These are phyloP conservation scores for Eubasilissa splendida DNA, from an alignment of 2,888 invertebrate species.

Conservation along the genomic window DNA sequence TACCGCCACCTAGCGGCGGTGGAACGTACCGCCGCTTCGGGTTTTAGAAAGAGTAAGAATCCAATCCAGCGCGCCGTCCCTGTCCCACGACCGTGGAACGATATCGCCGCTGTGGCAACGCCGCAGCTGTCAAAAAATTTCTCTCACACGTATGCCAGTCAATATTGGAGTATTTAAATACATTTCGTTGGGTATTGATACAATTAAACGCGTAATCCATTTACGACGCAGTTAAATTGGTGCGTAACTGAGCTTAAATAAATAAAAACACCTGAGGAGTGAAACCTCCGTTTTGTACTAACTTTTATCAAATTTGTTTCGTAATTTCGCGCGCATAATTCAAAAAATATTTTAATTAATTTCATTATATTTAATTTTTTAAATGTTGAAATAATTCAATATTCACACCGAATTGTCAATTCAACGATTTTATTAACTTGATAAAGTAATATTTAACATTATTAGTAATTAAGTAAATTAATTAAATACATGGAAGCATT, in stretches of 20 bases:
- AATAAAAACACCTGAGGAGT: too few species aligned
- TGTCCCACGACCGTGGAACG: slow-evolving; percentile 63
- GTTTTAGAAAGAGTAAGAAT: slow-evolving; percentile 67
- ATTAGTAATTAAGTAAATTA: too few species aligned
- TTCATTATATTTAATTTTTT: too few species aligned
- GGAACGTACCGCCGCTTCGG: slow-evolving; percentile 65
- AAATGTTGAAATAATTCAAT: too few species aligned
- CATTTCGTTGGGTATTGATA: slow-evolving; percentile 21
- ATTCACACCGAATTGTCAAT: too few species aligned
- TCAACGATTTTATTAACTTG: too few species aligned
- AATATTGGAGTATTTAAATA: slow-evolving; percentile 42
- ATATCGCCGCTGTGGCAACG: slow-evolving; percentile 72
- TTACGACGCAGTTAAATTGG: background rate
- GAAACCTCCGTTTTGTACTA: too few species aligned
- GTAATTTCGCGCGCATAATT: too few species aligned
- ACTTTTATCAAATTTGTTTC: too few species aligned
- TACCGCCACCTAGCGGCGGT: slow-evolving; percentile 69
- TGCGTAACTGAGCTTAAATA: background rate
- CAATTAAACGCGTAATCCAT: background rate
- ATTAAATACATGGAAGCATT: too few species aligned
- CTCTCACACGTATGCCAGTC: slow-evolving; percentile 53
- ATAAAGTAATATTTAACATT: too few species aligned
- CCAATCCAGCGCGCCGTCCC: slow-evolving; percentile 6
- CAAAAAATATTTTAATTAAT: too few species aligned
- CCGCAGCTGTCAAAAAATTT: slow-evolving; percentile 63